Evolutionary conservation across 2,113 vertebrate species (phyloP), one percentile per base, ranked within the genome.

Genomic region (Micronisus gabar): DNA sequence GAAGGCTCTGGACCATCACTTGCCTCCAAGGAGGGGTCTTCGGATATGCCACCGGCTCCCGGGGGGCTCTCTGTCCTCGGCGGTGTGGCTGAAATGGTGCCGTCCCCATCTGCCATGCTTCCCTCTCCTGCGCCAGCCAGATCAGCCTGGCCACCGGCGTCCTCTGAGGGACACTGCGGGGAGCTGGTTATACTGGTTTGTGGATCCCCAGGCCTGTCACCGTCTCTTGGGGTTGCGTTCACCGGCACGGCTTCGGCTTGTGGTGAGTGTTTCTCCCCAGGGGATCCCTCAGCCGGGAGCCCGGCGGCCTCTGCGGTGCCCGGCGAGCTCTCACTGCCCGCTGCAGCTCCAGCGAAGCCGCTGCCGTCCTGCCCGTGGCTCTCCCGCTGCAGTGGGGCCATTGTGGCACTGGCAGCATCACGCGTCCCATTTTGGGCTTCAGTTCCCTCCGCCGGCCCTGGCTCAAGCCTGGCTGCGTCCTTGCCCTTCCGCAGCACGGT

Each of bases 401-500:
- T 4, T 2, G 16, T 1, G 26, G 29, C 10, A 4, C 34, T 3
- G 0, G 27, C 38, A 10, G 29, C 1, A 2, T 11, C 21, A 2
- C 4, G 30, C 3, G 8, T 5, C 75, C 85, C n/a, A 0, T 41
- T 83, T 5, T 1, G 85, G 38, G 80, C 12, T 43, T 23, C 68
- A 15, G 43, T 76, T 14, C 9, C 21, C 16, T 58, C 82, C 2
- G 6, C 32, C 47, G 25, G 38, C 52, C 25, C 72, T 6, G 14
- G 43, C 27, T 55, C 66, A 1, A 43, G 4, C 40, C 81, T 18
- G 2, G 56, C 56, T 10, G 72, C 3, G 1, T 96, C 95, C 82
- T n/a, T 82, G 86, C 96, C 91, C 2, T 66, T 81, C 45, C 95
- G 71, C 63, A 96, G 94, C 76, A 97, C 95, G 0, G 91, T 95